These are phyloP conservation scores for Dendrophyllia cribrosa DNA, from an alignment of 64 coral and sea anemone genomes.

Conservation along the genomic window DNA sequence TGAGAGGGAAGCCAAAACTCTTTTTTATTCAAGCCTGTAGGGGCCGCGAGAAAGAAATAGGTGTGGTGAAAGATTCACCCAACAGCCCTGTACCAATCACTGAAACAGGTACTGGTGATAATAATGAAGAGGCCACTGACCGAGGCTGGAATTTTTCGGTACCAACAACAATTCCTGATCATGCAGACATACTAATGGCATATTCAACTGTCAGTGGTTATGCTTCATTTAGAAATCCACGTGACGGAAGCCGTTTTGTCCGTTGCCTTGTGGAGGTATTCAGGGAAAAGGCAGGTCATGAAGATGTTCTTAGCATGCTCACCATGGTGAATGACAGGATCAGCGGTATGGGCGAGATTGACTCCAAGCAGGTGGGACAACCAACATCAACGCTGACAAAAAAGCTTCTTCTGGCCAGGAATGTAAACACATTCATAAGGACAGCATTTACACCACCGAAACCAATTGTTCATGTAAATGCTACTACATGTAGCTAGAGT, in stretches of 20 bases:
- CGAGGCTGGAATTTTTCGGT: constrained; percentile 21
- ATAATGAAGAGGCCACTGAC: not conserved
- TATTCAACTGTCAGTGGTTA: constrained; percentile 71
- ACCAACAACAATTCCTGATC: constrained; percentile 4
- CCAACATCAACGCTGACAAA: constrained; percentile 77
- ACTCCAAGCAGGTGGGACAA: constrained; percentile 64
- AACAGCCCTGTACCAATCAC: not conserved
- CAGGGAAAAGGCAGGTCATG: constrained; percentile 34
- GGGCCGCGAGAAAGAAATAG: constrained; percentile 52
- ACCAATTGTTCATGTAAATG: no score
- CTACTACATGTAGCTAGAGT: no score
- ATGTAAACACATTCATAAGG: not conserved
- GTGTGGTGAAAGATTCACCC: constrained; percentile 53
- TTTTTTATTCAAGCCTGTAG: constrained; percentile 85
- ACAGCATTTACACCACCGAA: no score
- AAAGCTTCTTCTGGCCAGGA: constrained; percentile 91
- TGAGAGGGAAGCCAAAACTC: constrained; percentile 81
- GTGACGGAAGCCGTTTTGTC: constrained; percentile 71
- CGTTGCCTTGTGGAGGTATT: constrained; percentile 54
- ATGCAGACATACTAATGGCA: constrained; percentile 76
- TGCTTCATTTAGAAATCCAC: constrained; percentile 68
- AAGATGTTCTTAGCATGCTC: constrained; percentile 85
- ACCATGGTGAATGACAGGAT: constrained; percentile 70
- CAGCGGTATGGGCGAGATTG: constrained; percentile 31
- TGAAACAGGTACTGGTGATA: not conserved